Base-by-base conservation (phyloP, 2,888 invertebrate species). In the Eupithecia insigniata region DNA sequence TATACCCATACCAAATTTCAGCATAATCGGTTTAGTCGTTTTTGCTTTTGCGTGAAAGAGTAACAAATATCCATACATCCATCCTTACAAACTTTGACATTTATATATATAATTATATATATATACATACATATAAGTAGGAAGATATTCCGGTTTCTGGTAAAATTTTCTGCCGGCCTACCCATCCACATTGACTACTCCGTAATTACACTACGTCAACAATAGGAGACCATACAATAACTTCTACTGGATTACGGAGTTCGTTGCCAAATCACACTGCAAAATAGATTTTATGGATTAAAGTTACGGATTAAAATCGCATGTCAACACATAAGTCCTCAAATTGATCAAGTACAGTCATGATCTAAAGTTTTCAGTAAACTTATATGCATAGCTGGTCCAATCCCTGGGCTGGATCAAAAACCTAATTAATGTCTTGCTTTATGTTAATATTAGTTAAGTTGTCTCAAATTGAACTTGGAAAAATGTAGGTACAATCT, bases 221-320 rank as follows among this genome's bases (percentile, higher is more conserved):
- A 51, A 55, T 26, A 61, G 51, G n/a, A 46, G 61, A 51, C 51
- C 62, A 55, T 61, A 62, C 60, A 36, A 58, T 32, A 10, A n/a
- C 46, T 67, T 70, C 58, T 64, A 69, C 58, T 22, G 65, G 39
- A 61, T 66, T 55, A 73, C 61, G 28, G 32, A 46, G 30, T 64
- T 28, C 43, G 65, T 46, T 67, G 62, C 69, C 69, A 72, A 70
- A 70, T 70, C 70, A 70, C 67, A 55, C 55, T 60, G 71, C 51
- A 74, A 74, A 74, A 71, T 74, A 69, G 69, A 71, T 74, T 74
- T 74, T 74, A 74, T 66, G 69, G 62, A 66, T 43, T 66, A 67
- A 67, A 64, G 62, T 74, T 74, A 74, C 55, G 71, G 62, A 71
- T 71, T 71, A 71, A 67, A 71, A 69, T 71, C 30, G 69, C 66